Base-by-base conservation (phyloP, 35 echinoderm and acorn worm genomes). In the Acanthaster planci region DNA sequence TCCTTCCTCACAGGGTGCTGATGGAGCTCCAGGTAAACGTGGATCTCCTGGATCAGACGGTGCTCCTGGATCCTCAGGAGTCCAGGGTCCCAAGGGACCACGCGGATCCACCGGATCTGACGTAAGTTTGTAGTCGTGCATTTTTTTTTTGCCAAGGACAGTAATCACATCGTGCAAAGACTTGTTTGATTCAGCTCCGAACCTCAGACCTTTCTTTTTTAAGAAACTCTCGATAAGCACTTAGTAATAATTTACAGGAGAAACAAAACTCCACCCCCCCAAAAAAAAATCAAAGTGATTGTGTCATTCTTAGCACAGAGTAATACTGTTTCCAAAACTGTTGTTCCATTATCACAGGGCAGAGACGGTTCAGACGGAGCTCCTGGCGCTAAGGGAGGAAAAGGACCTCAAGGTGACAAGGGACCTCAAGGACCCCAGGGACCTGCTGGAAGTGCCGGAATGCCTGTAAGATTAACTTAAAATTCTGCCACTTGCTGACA, bases 21-120 rank as follows among this genome's bases (percentile, higher is more conserved):
- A 58, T 56, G 80, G 80, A 83, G 19, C 80, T 8, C 42, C 51
- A 54, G 80, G 80, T 57, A 83, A 56, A 36, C 52, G 38, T 57
- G 80, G 80, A 83, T 6, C 38, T 53, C 22, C 51, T 36, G 80
- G 80, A 26, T 30, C 27, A 18, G 42, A 53, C 37, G 80, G 80
- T 36, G 1, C 38, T 17, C 4, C 0, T 6, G 80, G 80, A 83
- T 21, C 2, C 21, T 5, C 12, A 14, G 80, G 80, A 83, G 2
- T 51, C n/a, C 80, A 36, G 29, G 80, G 80, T 38, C 19, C 17
- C 44, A 83, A 31, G 26, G 80, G 80, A 83, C 51, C 52, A 27
- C 19, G 37, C n/a, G 80, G 80, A 83, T 51, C 51, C 1, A 58
- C 21, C 37, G 80, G 80, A 57, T 58, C 52, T 4, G 31, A 21